These are phyloP conservation scores for Pheosia tremula DNA, from an alignment of 2,888 invertebrate species.

Conservation along the genomic window DNA sequence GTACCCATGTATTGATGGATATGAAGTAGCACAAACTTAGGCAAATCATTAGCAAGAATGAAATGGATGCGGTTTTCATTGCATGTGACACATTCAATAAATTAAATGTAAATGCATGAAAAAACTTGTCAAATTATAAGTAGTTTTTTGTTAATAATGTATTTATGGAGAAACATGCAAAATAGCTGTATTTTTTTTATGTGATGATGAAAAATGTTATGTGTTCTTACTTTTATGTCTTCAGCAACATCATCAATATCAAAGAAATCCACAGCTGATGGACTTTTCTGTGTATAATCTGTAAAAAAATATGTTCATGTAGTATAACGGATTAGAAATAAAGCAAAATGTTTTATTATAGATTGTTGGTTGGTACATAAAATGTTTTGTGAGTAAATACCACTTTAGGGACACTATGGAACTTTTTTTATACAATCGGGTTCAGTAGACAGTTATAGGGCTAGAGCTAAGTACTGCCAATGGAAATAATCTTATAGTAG, in stretches of 20 bases:
- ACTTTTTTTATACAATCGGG: no score
- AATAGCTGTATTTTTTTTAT: neutral
- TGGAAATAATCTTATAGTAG: no score
- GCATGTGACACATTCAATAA: neutral
- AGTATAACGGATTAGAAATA: no score
- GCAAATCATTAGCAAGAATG: neutral
- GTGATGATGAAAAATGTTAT: neutral
- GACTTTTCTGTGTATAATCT: constrained; percentile 80
- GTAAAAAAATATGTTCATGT: constrained; percentile 38
- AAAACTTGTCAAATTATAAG: constrained; percentile 6
- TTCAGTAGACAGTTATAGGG: no score
- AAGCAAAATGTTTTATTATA: no score
- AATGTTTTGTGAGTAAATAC: no score
- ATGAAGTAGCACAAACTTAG: neutral
- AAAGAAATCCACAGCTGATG: constrained; percentile 94
- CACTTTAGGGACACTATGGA: no score
- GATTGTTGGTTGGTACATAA: no score
- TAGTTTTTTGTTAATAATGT: constrained; percentile 10
- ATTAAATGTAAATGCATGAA: neutral
- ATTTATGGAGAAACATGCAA: neutral
- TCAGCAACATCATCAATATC: constrained; percentile 97
- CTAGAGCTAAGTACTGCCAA: no score
- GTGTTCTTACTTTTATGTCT: constrained; percentile 83
- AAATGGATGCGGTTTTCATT: no score
- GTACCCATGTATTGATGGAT: neutral